Percentiles rank a stretch among this genome's conserved stretches.
phyloP scores from a whole-genome alignment of 2,797 vertebrate species.

The Carduelis carduelis region DNA sequence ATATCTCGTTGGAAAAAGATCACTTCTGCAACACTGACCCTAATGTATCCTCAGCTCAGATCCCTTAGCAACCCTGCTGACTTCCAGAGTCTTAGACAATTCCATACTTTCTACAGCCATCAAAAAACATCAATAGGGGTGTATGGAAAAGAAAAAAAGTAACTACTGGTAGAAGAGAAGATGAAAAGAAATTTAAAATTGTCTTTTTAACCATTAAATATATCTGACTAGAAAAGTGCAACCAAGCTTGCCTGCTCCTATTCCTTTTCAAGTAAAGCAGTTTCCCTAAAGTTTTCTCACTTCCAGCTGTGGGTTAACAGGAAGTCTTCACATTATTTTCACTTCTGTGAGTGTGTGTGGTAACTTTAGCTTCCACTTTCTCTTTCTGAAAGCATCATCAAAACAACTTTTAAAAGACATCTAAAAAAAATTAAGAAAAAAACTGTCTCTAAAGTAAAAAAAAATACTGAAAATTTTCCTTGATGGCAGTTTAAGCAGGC shows the following conservation, averaged over 20 bases:
- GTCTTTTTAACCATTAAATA: not conserved
- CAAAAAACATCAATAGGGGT: not conserved
- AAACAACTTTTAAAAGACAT: not conserved
- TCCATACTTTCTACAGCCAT: not conserved
- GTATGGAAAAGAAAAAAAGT: not conserved
- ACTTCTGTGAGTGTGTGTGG: not conserved
- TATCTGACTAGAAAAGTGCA: not conserved
- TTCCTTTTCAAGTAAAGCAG: not conserved
- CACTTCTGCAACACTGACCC: fast-evolving
- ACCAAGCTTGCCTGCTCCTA: not conserved
- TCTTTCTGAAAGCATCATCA: not conserved
- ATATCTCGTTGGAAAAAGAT: not conserved
- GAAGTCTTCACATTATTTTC: not conserved
- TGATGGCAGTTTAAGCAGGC: not conserved
- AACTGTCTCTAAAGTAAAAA: not conserved
- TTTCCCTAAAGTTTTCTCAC: not conserved
- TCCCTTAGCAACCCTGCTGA: not conserved
- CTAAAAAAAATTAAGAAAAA: not conserved
- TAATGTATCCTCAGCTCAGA: not conserved
- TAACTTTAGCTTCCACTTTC: not conserved
- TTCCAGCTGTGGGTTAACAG: not conserved
- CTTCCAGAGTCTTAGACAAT: not conserved
- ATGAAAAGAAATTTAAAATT: not conserved
- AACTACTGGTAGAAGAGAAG: not conserved
- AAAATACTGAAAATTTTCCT: not conserved